Evolutionary conservation across 2,888 invertebrate genomes (phyloP), one percentile per base, ranked within the genome.

Genomic region (Copidosoma aretas): DNA sequence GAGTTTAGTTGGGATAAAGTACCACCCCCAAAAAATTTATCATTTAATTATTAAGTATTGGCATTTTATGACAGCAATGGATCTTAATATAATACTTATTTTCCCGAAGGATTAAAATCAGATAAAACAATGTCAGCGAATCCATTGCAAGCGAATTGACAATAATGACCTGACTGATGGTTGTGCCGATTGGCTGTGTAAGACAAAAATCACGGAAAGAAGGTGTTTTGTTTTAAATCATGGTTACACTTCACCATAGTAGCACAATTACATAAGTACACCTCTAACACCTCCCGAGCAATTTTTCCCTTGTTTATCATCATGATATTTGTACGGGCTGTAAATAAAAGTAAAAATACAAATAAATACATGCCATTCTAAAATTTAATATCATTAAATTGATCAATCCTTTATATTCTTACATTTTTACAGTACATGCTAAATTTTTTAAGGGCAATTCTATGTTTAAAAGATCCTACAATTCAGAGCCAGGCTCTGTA

Each of bases 71-170:
- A 32, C 17, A 19, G 1, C 1, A 3, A 17, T 5, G 3, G 43
- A 14, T 63, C 56, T 4, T 0, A 17, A 32, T 32, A 49, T 14
- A 61, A 56, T 62, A 88, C 88, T 85, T 93, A 93, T 86, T 94
- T 94, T 73, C 94, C 93, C 93, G 94, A 94, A 1, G 94, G 94
- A 82, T 94, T 94, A 22, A 94, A 94, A 85, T 94, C 94, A 32
- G 91, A 91, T 70, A 92, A 89, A 0, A 93, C 94, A 1, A 94
- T 94, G 75, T 91, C 90, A 84, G 94, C 94, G 86, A 91, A 93
- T 4, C 93, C 93, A 77, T 91, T 90, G 93, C 93, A 93, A 72
- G 91, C 90, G 15, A 94, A 82, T 43, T 94, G 88, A 5, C 91
- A 94, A 78, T 94, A 95, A 46, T 94, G 87, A 0, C 94, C 95